Evolutionary conservation across 2,888 invertebrate species (phyloP).

Genomic region (Dynastes maya): DNA sequence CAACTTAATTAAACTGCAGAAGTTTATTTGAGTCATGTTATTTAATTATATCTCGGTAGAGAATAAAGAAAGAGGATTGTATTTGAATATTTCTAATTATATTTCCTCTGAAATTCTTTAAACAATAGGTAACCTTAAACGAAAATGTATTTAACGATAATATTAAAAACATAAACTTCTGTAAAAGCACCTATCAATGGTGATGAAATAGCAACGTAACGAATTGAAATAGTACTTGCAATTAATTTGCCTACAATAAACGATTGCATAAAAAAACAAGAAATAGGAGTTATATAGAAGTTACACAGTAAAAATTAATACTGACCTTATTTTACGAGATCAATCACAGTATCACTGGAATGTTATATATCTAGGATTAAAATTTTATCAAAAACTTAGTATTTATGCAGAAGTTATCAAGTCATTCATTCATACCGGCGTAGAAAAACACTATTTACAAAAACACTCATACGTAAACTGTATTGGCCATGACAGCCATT

Average conservation of each 20-base stretch:
- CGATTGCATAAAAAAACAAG: conserved; percentile 31
- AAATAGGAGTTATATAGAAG: background rate
- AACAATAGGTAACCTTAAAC: conserved; percentile 31
- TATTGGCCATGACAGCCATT: conserved; percentile 57
- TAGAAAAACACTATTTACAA: conserved; percentile 48
- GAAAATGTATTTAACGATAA: conserved; percentile 5
- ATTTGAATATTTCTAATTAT: conserved; percentile 27
- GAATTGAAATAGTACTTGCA: background rate
- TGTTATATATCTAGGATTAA: conserved; percentile 27
- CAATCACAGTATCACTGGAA: conserved; percentile 41
- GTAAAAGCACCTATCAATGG: background rate
- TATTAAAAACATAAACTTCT: background rate
- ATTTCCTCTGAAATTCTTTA: background rate
- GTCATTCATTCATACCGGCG: conserved; percentile 49
- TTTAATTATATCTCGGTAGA: conserved; percentile 30
- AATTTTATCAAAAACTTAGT: conserved; percentile 39
- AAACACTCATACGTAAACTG: conserved; percentile 52
- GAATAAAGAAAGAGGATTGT: background rate
- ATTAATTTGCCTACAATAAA: conserved; percentile 25
- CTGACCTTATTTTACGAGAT: conserved; percentile 52
- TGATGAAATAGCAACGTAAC: background rate
- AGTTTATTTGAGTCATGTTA: conserved; percentile 33
- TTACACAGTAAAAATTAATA: conserved; percentile 27
- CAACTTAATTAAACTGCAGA: conserved; percentile 6
- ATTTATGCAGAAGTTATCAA: conserved; percentile 18